Percentiles rank a stretch among this genome's conserved stretches.
Evolutionary conservation across 2,113 vertebrate genomes (phyloP).

Genomic region (Semnornis frantzii): DNA sequence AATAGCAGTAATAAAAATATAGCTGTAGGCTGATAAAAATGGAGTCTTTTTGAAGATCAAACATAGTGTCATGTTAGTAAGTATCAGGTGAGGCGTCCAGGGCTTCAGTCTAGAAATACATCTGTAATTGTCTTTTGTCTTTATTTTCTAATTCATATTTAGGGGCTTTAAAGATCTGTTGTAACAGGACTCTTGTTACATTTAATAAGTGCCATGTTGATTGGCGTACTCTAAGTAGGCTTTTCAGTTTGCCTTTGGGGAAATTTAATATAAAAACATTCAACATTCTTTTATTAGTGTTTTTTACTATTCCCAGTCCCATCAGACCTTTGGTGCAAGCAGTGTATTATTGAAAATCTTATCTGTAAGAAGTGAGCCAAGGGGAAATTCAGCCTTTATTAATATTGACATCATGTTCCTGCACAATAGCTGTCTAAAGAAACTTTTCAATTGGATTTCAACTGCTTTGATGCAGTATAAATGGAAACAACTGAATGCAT

Average conservation of each 20-base stretch:
- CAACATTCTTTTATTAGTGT: constrained; percentile 88
- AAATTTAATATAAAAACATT: constrained; percentile 88
- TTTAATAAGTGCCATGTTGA: constrained; percentile 87
- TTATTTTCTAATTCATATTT: constrained; percentile 82
- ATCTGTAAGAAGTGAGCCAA: constrained; percentile 86
- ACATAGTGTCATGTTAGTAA: constrained; percentile 28
- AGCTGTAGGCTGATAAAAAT: constrained; percentile 36
- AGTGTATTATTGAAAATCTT: constrained; percentile 87
- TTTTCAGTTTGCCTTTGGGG: constrained; percentile 86
- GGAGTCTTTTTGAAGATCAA: constrained; percentile 72
- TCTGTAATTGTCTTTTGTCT: constrained; percentile 79
- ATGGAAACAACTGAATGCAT: constrained; percentile 82
- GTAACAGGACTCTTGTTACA: constrained; percentile 85
- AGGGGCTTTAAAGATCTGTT: constrained; percentile 82
- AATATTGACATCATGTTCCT: constrained; percentile 87
- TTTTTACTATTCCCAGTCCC: constrained; percentile 88
- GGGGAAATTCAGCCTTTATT: constrained; percentile 87
- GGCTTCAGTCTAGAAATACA: constrained; percentile 73
- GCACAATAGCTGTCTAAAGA: constrained; percentile 84
- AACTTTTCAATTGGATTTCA: constrained; percentile 86
- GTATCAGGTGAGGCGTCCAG: constrained; percentile 67
- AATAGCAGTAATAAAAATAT: constrained; percentile 53
- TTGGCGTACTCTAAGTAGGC: constrained; percentile 85
- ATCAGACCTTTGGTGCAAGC: constrained; percentile 86
- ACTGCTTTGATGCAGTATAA: constrained; percentile 82